These are phyloP conservation scores for Myzus persicae DNA, from an alignment of 1,140 invertebrate genomes.

Conservation along the genomic window DNA sequence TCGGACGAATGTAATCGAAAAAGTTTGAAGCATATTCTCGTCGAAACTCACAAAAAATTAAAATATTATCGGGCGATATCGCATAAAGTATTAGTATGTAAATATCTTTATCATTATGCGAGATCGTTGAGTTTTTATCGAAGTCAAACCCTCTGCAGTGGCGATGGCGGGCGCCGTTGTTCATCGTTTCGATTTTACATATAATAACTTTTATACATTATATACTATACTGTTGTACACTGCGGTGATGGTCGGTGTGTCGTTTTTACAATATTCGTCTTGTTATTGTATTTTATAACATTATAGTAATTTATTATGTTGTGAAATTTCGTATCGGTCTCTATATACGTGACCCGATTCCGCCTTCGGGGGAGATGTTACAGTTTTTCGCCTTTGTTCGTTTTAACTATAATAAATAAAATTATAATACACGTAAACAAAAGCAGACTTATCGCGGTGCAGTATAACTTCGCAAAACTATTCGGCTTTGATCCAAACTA, in stretches of 20 bases:
- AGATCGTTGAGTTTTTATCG: background rate
- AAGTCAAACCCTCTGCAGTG: background rate
- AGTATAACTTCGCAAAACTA: background rate
- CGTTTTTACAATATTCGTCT: background rate
- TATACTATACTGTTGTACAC: background rate
- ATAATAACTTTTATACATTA: background rate
- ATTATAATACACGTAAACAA: background rate
- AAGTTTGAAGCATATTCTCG: background rate
- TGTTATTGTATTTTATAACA: background rate
- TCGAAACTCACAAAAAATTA: background rate
- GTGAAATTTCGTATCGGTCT: background rate
- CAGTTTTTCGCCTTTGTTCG: background rate
- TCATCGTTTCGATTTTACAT: background rate
- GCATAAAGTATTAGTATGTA: background rate
- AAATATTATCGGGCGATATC: background rate
- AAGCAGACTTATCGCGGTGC: background rate
- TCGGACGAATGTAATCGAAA: background rate
- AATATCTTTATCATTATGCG: background rate
- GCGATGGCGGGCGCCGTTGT: too few relatives aligned
- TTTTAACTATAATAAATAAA: background rate
- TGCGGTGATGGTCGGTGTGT: background rate
- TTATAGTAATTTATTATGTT: background rate
- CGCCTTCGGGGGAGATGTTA: background rate
- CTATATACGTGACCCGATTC: background rate
- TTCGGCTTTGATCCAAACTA: background rate